A percentile compares a stretch with the other conserved stretches of the same genome.
Conservation (phyloP, 53 echinoderm and acorn worm genomes). For the Apostichopus leukothele region DNA sequence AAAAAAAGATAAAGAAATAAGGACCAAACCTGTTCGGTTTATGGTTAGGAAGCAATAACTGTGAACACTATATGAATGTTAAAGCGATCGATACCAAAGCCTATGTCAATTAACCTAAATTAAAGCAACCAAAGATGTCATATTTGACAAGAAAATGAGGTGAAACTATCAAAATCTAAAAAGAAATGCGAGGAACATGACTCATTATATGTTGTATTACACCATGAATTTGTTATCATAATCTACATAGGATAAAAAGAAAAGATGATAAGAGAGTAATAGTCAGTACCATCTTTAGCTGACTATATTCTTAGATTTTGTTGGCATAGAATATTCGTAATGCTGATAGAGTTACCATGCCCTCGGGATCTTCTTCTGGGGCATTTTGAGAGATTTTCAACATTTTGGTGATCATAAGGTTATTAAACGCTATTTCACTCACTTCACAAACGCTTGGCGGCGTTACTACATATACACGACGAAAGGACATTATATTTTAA, state of each 20-base stretch:
- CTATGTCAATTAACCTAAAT: constrained; percentile 39
- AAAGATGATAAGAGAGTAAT: neutral
- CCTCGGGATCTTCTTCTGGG: neutral
- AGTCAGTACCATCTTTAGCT: neutral
- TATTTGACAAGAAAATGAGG: constrained; percentile 17
- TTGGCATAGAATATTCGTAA: neutral
- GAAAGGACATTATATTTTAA: neutral
- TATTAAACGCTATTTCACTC: neutral
- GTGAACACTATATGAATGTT: constrained; percentile 7
- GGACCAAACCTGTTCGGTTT: constrained; percentile 13
- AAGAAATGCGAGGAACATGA: constrained; percentile 23
- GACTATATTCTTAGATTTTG: neutral
- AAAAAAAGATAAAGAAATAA: neutral
- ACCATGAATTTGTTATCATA: neutral
- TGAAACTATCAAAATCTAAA: constrained; percentile 22
- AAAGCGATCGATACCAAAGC: constrained; percentile 33
- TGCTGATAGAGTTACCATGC: neutral
- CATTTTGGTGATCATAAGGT: neutral
- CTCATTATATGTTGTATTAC: constrained; percentile 9
- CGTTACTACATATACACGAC: neutral
- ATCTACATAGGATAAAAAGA: neutral
- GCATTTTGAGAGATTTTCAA: neutral
- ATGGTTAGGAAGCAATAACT: constrained; percentile 23
- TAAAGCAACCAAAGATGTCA: constrained; percentile 22
- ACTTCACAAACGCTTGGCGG: neutral